phyloP scores from a whole-genome alignment of 37 sponge, comb jelly and placozoan species.

The Theonella swinhoei region DNA sequence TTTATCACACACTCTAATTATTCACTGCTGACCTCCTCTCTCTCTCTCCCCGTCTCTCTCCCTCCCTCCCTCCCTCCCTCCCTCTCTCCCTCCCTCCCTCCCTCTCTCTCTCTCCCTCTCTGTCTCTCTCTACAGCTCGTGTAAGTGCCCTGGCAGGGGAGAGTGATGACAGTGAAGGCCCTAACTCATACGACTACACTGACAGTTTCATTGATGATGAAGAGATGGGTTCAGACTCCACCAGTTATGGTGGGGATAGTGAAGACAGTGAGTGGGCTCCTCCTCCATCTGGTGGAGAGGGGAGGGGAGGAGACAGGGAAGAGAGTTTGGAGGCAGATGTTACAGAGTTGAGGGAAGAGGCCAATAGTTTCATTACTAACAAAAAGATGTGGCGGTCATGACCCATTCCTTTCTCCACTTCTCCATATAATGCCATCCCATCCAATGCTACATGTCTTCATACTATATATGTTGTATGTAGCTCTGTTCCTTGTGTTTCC shows the following conservation, averaged over 20 bases:
- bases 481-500: neutral
- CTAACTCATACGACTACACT: conserved; percentile 84
- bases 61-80: neutral
- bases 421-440: too few relatives aligned
- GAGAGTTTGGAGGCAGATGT: conserved; percentile 61
- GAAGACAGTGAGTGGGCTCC: conserved; percentile 78
- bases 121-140: neutral
- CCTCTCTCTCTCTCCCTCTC: neutral
- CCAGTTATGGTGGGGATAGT: conserved; percentile 47
- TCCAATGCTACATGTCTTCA: too few relatives aligned
- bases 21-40: too few relatives aligned
- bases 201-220: conserved; percentile 88
- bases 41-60: too few relatives aligned
- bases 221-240: neutral
- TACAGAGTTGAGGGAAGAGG: conserved; percentile 63
- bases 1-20: too few relatives aligned
- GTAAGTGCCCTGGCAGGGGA: conserved; percentile 65
- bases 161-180: conserved; percentile 85
- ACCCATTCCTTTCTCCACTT: neutral
- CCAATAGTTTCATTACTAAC: conserved; percentile 61
- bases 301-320: conserved; percentile 6
- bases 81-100: neutral
- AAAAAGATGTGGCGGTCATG: conserved; percentile 61
- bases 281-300: neutral
- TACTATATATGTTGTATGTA: too few relatives aligned